Evolutionary conservation across 2,888 invertebrate species (phyloP), one percentile per base, ranked within the genome.

Genomic region (Oasisia sp.): DNA sequence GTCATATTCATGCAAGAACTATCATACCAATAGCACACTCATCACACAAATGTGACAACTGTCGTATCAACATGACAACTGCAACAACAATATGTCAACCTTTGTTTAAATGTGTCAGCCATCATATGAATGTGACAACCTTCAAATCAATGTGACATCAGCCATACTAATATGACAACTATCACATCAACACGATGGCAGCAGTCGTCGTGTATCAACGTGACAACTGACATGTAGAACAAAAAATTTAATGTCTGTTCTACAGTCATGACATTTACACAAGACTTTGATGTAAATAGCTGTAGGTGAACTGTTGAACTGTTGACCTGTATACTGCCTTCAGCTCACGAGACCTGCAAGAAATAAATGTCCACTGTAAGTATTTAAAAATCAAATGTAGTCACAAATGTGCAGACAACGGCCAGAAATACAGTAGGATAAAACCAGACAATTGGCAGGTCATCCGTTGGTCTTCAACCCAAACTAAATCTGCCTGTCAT

Each of bases 261-360:
- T 74, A n/a, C 74, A 74, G 7, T 74, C n/a, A 27, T 27, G 74
- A 74, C 74, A 74, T 27, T 74, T 19, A 74, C 27, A 74, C 74
- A 74, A 1, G 3, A 74, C 74, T 74, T 74, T 19, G 74, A 74
- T 19, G 74, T 74, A 19, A 74, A 27, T 74, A 74, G 74, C 74
- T 74, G 74, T 19, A 74, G 74, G 27, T 74, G n/a, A 27, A 2
- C 27, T 74, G 38, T 38, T 74, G n/a, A 27, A 19, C 27, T 74
- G n/a, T n/a, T 19, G 74, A n/a, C 27, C 27, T 74, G 38, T 38
- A 38, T 1, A 38, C 38, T 38, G 38, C 38, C 19, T 27, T 74
- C 74, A 74, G 74, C 74, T 74, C 74, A 74, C 74, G 27, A 74
- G 74, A 74, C 74, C 74, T 74, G 74, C 74, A 74, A 74, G n/a